These are phyloP conservation scores for Luperina nickerlii DNA, from an alignment of 2,888 invertebrate genomes.

Conservation along the genomic window DNA sequence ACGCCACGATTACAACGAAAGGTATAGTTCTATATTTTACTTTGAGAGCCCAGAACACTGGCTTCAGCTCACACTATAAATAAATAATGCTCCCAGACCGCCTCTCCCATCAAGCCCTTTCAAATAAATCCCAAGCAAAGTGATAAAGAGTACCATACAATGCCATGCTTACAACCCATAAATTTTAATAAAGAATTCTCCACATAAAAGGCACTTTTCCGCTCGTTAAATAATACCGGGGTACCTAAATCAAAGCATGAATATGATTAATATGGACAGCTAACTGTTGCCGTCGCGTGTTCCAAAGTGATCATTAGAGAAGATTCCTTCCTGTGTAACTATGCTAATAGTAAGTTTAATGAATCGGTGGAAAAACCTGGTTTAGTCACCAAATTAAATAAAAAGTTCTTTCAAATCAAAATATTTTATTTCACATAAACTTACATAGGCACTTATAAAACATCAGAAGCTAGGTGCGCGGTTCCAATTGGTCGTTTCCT, in stretches of 20 bases:
- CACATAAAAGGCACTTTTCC: constrained; percentile 55
- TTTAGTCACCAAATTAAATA: not conserved
- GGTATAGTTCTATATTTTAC: constrained; percentile 22
- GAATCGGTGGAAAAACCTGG: constrained; percentile 15
- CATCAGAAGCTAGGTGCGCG: too few species aligned
- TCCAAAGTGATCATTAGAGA: constrained; percentile 22
- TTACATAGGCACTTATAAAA: too few species aligned
- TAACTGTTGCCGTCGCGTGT: constrained; percentile 47
- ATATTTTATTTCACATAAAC: too few species aligned
- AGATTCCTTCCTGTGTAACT: constrained; percentile 9
- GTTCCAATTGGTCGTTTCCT: too few species aligned
- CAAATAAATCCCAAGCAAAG: constrained; percentile 46
- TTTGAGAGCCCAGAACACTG: constrained; percentile 11
- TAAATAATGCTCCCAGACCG: constrained; percentile 34
- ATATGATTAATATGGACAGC: constrained; percentile 43
- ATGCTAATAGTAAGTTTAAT: constrained; percentile 38
- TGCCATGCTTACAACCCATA: constrained; percentile 49
- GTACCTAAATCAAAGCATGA: constrained; percentile 47
- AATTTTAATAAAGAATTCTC: constrained; percentile 43
- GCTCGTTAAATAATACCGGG: constrained; percentile 44
- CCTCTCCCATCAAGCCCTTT: constrained; percentile 22
- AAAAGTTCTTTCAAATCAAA: not conserved
- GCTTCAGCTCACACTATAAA: constrained; percentile 21
- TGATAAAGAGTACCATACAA: constrained; percentile 45
- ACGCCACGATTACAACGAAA: constrained; percentile 28